These are phyloP conservation scores for Picathartes gymnocephalus DNA, from an alignment of 2,113 vertebrate species.

Conservation along the genomic window DNA sequence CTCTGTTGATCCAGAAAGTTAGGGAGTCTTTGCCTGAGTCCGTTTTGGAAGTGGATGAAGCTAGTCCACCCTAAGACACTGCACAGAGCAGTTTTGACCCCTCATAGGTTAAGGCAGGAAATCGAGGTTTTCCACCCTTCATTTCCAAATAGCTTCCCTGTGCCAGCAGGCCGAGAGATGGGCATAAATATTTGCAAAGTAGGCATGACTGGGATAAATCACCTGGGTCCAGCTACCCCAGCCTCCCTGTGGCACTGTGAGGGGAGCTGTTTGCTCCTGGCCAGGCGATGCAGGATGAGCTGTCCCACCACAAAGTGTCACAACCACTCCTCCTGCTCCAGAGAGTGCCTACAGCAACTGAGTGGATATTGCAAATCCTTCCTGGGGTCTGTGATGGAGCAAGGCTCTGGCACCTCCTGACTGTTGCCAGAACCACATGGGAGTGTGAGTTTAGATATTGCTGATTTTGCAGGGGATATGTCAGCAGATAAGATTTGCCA, in stretches of 20 bases:
- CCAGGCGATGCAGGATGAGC: not conserved
- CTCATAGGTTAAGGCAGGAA: not conserved
- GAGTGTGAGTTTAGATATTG: not conserved
- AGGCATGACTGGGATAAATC: not conserved
- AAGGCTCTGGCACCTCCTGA: not conserved
- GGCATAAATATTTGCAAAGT: not conserved
- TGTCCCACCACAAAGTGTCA: not conserved
- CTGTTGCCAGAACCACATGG: not conserved
- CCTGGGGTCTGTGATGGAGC: accelerated
- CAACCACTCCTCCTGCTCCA: accelerated
- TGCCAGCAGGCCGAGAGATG: not conserved
- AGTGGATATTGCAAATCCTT: not conserved
- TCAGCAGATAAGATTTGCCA: conserved; percentile 47
- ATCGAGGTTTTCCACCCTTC: not conserved
- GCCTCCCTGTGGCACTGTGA: not conserved
- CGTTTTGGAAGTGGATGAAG: not conserved
- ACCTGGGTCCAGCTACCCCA: no score
- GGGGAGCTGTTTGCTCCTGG: not conserved
- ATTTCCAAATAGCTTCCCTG: not conserved
- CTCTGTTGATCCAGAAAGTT: not conserved
- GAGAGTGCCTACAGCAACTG: not conserved
- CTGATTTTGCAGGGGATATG: conserved; percentile 10
- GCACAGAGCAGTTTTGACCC: not conserved
- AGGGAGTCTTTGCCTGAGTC: not conserved
- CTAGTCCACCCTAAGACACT: not conserved